A percentile compares a stretch with the other conserved stretches of the same genome.
phyloP scores from a whole-genome alignment of 2,797 vertebrate species.

The Myiotriccus ornatus region DNA sequence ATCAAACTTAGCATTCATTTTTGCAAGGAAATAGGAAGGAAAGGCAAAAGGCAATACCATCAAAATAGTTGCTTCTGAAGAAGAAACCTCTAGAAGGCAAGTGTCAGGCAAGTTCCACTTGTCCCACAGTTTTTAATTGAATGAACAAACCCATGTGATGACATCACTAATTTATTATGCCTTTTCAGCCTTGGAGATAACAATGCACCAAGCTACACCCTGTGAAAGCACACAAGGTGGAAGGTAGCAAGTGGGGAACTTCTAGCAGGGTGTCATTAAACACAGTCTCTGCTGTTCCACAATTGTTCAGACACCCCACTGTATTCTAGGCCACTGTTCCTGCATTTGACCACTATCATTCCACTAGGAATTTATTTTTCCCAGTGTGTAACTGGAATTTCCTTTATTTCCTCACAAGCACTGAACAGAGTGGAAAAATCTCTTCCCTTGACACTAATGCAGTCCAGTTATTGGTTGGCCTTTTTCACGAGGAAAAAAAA shows the following conservation, averaged over 20 bases:
- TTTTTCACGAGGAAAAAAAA: not conserved
- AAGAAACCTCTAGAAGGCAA: not conserved
- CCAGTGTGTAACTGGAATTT: not conserved
- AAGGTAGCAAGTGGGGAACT: not conserved
- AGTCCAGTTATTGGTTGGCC: not conserved
- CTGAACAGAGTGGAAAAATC: not conserved
- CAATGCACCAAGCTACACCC: not conserved
- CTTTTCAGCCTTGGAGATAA: not conserved
- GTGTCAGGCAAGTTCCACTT: not conserved
- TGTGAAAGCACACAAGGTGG: not conserved
- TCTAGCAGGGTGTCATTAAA: not conserved
- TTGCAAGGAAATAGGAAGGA: not conserved
- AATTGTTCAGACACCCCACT: not conserved
- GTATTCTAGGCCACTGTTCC: not conserved
- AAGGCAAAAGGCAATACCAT: not conserved
- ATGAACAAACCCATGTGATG: not conserved
- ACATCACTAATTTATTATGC: not conserved
- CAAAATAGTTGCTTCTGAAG: not conserved
- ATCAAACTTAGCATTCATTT: not conserved
- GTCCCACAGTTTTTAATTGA: not conserved
- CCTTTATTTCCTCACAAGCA: not conserved
- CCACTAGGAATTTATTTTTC: not conserved
- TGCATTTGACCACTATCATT: not conserved
- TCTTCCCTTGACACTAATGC: not conserved
- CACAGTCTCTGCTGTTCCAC: not conserved